phyloP scores from a whole-genome alignment of 2,888 invertebrate species.

The Ichneumoninae sp. region DNA sequence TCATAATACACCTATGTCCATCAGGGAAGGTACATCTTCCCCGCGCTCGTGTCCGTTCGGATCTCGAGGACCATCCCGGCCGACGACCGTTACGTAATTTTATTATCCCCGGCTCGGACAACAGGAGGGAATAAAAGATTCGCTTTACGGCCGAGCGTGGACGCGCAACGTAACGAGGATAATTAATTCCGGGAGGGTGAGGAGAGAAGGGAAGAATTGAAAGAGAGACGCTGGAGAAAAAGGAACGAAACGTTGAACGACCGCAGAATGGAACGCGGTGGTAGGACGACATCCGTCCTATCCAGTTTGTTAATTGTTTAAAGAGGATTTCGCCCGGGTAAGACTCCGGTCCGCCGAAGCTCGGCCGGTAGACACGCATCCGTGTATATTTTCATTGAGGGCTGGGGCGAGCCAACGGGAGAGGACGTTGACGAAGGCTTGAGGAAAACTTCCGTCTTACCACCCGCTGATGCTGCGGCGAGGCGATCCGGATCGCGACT shows the following conservation, averaged over 20 bases:
- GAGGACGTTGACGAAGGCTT: conserved; percentile 36
- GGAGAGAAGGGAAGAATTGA: conserved; percentile 18
- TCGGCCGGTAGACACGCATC: not conserved
- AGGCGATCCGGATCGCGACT: conserved; percentile 19
- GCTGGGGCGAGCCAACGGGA: not conserved
- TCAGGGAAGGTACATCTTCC: conserved; percentile 33
- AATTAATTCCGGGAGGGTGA: conserved; percentile 62
- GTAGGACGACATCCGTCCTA: conserved; percentile 31
- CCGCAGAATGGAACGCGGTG: not conserved
- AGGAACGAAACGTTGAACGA: not conserved
- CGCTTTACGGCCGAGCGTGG: conserved; percentile 20
- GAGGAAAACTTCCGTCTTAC: conserved; percentile 23
- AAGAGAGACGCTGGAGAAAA: conserved; percentile 5
- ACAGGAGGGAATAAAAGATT: conserved; percentile 40
- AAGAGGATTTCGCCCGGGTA: conserved; percentile 40
- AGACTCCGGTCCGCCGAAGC: conserved; percentile 15
- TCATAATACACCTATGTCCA: conserved; percentile 16
- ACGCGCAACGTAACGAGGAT: conserved; percentile 37
- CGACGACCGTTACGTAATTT: conserved; percentile 54
- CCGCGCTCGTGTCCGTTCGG: conserved; percentile 26
- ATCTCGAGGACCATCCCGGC: conserved; percentile 44
- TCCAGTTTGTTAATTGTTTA: conserved; percentile 62
- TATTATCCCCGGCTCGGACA: conserved; percentile 48
- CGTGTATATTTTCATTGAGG: conserved; percentile 31
- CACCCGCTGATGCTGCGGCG: conserved; percentile 39